Evolutionary conservation across 2,888 invertebrate species (phyloP), one percentile per base, ranked within the genome.

Genomic region (Meta bourneti): DNA sequence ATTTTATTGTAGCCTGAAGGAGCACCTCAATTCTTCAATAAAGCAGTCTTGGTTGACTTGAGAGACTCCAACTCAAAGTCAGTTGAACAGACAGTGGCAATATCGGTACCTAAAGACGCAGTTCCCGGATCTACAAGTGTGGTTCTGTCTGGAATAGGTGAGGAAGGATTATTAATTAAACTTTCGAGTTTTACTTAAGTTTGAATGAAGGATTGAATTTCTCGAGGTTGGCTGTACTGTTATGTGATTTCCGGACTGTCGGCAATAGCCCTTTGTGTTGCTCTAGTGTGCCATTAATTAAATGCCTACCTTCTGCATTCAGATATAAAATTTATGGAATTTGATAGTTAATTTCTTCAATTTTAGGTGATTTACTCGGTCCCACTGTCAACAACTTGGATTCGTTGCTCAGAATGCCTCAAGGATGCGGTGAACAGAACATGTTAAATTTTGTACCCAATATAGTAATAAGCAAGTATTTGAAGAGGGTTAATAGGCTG

Each of bases 1-100:
- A 80, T 70, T 72, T 49, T 77, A 89, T 91, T 88, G 19, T 94
- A 97, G 96, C 96, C 97, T 13, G 97, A 97, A 95, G 98, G 98
- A 85, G 97, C 97, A 94, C 96, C 97, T 0, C 96, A 97, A 93
- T 97, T 96, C 94, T 96, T 96, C 93, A 97, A 97, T 94, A 96
- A 96, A 94, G 97, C 97, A 0, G 94, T 97, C 8, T 96, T 98
- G 91, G 94, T 98, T n/a, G 97, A 98, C 94, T 95, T 98, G 34
- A 95, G 96, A 91, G 82, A 91, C 54, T 16, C 92, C 13, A 92
- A 54, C 48, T 79, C 94, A 6, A 94, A 95, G 19, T 94, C 94
- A 0, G 95, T 96, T 82, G 95, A 95, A 84, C 95, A 96, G 70
- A 96, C 96, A 75, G 95, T 98, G 0, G 96, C 96, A 5, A 96